These are phyloP conservation scores for Blastobasis adustella DNA, from an alignment of 2,888 invertebrate species.

Conservation along the genomic window DNA sequence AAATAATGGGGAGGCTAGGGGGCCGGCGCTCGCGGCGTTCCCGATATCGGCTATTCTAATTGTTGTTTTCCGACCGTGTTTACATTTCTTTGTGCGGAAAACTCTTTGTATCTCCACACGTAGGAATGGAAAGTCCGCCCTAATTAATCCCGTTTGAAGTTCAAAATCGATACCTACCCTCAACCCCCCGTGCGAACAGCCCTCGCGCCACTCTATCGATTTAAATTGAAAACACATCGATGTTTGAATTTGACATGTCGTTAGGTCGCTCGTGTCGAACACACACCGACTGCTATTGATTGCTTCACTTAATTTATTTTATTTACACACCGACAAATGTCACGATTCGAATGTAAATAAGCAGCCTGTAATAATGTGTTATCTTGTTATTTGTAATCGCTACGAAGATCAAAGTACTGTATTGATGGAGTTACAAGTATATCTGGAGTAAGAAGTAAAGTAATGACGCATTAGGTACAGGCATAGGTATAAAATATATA, in stretches of 20 bases:
- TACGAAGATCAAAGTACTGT: no score
- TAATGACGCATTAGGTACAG: no score
- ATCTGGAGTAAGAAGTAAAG: no score
- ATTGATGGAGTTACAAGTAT: no score
- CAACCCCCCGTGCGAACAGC: constrained; percentile 19
- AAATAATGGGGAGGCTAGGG: constrained; percentile 71
- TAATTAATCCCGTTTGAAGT: constrained; percentile 53
- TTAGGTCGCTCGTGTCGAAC: constrained; percentile 34
- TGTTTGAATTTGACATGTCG: constrained; percentile 50
- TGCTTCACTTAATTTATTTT: constrained; percentile 33
- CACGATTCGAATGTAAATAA: constrained; percentile 12
- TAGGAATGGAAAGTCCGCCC: constrained; percentile 15
- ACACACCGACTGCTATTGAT: constrained; percentile 43
- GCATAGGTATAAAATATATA: no score
- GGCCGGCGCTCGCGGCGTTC: constrained; percentile 53
- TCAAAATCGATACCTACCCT: constrained; percentile 27
- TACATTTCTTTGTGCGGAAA: constrained; percentile 47
- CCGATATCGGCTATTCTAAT: constrained; percentile 71
- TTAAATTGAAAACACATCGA: constrained; percentile 63
- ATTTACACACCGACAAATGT: constrained; percentile 21
- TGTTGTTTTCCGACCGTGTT: constrained; percentile 64
- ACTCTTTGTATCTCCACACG: constrained; percentile 3
- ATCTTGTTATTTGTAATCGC: background rate
- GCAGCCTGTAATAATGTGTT: constrained; percentile 2
- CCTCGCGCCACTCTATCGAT: constrained; percentile 49